Conservation (phyloP, 2,888 invertebrate genomes). For the Drosophila crucigera region DNA sequence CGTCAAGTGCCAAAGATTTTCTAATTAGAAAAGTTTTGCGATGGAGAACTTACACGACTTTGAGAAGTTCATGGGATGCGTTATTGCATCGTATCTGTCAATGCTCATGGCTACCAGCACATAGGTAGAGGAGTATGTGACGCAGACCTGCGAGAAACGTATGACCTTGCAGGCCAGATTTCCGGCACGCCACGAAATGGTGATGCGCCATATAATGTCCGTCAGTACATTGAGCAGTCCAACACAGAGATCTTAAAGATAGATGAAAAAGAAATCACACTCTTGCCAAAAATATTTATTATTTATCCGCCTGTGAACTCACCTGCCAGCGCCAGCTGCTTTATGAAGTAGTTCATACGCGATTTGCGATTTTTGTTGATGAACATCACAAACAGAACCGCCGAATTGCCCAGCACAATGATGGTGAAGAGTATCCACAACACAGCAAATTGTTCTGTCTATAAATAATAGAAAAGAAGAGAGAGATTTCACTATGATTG, state of each 20-base stretch:
- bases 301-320: conserved; percentile 77
- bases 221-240: conserved; percentile 95
- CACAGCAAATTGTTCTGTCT: conserved; percentile 95
- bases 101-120: conserved; percentile 96
- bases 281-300: not conserved
- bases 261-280: not conserved
- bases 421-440: conserved; percentile 93
- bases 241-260: conserved; percentile 92
- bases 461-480: conserved; percentile 66
- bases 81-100: conserved; percentile 96
- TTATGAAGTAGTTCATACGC: conserved; percentile 98
- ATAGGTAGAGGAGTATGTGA: conserved; percentile 96
- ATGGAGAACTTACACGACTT: conserved; percentile 93
- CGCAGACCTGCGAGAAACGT: conserved; percentile 93
- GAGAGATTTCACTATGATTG: conserved; percentile 32
- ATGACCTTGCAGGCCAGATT: conserved; percentile 95
- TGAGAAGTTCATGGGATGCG: conserved; percentile 97
- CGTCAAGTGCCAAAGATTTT: conserved; percentile 56
- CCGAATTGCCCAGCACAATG: conserved; percentile 94
- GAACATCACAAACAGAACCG: conserved; percentile 93
- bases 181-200: conserved; percentile 95
- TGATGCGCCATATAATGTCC: conserved; percentile 95
- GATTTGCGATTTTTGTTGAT: conserved; percentile 94
- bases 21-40: conserved; percentile 75
- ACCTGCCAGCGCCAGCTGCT: conserved; percentile 97